Evolutionary conservation across 1,140 invertebrate species (phyloP), one percentile per base, ranked within the genome.

Genomic region (Myzus persicae): DNA sequence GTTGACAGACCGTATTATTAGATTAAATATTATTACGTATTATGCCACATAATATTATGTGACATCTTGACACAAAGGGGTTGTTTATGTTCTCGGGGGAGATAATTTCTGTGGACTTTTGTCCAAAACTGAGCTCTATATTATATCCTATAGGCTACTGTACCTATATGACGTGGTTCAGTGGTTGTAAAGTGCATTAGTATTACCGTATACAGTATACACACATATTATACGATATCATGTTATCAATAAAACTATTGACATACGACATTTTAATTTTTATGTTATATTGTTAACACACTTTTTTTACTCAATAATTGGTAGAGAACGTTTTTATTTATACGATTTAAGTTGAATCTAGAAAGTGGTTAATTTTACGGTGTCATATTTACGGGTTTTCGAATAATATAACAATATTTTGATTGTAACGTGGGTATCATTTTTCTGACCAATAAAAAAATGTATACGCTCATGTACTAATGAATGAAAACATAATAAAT

Each of bases 11-110:
- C 76, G 91, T 93, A 93, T 93, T 93, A 93, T 93, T 93, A 85
- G 91, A 93, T 93, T 93, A 93, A 93, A 85, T 93, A 93, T 93
- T 84, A 92, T 92, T 82, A 85, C 20, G 42, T 84, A 92, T 92
- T 82, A 85, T 84, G 59, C 54, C 46, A 54, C 81, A 40, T 67
- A 93, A 40, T 67, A 93, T 93, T 85, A 54, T 93, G 36, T 84
- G 81, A 93, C 91, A 93, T 93, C 81, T 85, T 84, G 91, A 85
- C 81, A 93, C 91, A 93, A 93, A 93, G 91, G 91, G 76, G 36
- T 44, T 93, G 91, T 92, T 92, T 92, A 82, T 93, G 84, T 54
- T 93, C 91, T 85, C 91, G 31, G 24, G 91, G 91, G 91, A 93
- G 22, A 85, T 84, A 36, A 54, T 82, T 91, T 46, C 26, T 76